phyloP scores from a whole-genome alignment of 2,888 invertebrate genomes.

The Andrena flavipes region DNA sequence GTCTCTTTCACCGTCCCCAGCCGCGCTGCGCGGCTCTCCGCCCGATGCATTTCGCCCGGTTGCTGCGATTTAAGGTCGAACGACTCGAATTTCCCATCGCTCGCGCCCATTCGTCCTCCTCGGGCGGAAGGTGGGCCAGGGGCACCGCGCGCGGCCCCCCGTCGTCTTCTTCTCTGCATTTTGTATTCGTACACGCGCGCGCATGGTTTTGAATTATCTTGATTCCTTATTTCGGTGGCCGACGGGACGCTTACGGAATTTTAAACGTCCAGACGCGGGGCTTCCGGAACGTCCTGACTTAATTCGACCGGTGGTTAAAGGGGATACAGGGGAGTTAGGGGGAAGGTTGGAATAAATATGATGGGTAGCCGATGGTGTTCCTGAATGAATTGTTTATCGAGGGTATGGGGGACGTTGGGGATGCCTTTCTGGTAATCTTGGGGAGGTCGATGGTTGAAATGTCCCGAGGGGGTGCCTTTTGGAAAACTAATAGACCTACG shows the following conservation, averaged over 20 bases:
- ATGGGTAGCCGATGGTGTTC: background rate
- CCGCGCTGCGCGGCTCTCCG: background rate
- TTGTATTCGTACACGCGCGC: conserved; percentile 6
- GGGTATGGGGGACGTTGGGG: background rate
- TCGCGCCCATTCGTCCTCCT: background rate
- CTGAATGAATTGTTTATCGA: conserved; percentile 2
- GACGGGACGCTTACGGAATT: conserved; percentile 8
- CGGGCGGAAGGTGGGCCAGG: too few species aligned
- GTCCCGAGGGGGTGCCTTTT: background rate
- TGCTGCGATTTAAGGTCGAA: conserved; percentile 26
- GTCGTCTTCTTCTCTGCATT: background rate
- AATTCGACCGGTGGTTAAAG: conserved; percentile 3
- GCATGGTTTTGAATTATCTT: conserved; percentile 21
- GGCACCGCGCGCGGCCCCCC: background rate
- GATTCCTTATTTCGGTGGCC: conserved; percentile 16
- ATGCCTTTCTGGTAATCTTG: background rate
- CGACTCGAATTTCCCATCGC: conserved; percentile 9
- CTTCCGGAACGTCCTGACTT: background rate
- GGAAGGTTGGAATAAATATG: background rate
- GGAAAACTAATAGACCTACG: too few species aligned
- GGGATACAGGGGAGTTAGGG: background rate
- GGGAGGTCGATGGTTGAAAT: background rate
- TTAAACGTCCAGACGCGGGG: background rate
- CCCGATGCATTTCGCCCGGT: conserved; percentile 12
- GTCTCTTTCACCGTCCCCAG: conserved; percentile 37